A percentile compares a stretch with the other conserved stretches of the same genome.
Conservation (phyloP, 2,888 invertebrate species). For the Hylaea fasciaria region DNA sequence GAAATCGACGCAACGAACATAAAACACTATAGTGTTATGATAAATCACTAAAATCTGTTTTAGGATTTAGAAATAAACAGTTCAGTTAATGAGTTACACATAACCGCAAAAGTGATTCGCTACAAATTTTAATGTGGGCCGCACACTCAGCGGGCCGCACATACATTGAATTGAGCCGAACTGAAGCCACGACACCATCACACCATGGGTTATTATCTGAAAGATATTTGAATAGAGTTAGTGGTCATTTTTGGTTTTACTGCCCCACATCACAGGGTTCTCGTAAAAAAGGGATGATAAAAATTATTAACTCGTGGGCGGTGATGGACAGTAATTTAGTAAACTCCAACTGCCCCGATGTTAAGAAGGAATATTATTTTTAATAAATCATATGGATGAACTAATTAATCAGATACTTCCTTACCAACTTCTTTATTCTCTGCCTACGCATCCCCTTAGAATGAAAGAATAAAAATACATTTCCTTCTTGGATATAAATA, state of each 20-base stretch:
- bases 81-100: no score
- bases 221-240: conserved; percentile 42
- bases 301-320: conserved; percentile 44
- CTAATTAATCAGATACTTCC: no score
- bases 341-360: neutral
- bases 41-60: no score
- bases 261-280: conserved; percentile 40
- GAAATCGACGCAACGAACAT: no score
- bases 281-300: conserved; percentile 43
- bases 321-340: conserved; percentile 35
- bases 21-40: no score
- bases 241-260: conserved; percentile 45
- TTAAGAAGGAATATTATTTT: neutral
- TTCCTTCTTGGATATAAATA: no score
- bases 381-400: neutral
- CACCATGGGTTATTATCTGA: conserved; percentile 19
- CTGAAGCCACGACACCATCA: conserved; percentile 7
- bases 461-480: no score
- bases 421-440: no score
- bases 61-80: no score
- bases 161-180: neutral
- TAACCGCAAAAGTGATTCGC: no score
- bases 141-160: neutral
- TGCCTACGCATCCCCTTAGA: no score
- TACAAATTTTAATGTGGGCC: no score